Evolutionary conservation across 1,140 invertebrate species (phyloP), one percentile per base, ranked within the genome.

Genomic region (Mizuhopecten yessoensis): DNA sequence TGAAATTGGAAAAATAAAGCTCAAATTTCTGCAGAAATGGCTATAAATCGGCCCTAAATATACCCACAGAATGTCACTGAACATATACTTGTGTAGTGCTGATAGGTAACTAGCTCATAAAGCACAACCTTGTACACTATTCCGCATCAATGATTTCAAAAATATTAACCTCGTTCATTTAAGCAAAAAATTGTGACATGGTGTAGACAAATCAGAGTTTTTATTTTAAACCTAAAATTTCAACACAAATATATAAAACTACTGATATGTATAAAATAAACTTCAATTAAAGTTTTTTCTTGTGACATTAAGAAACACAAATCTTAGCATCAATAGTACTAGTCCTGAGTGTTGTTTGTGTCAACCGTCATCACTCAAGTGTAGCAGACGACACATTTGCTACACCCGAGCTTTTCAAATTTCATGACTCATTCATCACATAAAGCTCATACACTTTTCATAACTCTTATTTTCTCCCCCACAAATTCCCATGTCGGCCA

Each of bases 321-420:
- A 75, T 29, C 29, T 75, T 29, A 9, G 29, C 5, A 5, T 29
- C n/a, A 29, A 7, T 5, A 75, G 57, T n/a, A 75, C 23, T 29
- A 75, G n/a, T 75, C 57, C 29, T 29, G 57, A n/a, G 23, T 17
- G 57, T 29, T 9, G 9, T n/a, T n/a, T 49, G 36, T 49, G 11
- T 49, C 20, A 11, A 1, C 23, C 11, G 57, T 75, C 1, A 5
- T 75, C n/a, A 75, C 57, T 75, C 57, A 75, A n/a, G 57, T 75
- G n/a, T 75, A 75, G 57, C 57, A 75, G 23, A 75, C 57, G 23
- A 75, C 57, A 75, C 9, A 75, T n/a, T n/a, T 75, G 57, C 57
- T 75, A 75, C 15, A n/a, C 11, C n/a, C 5, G 57, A 75, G 57
- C 36, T 39, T 39, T 39, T 39, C 36, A 5, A 39, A 39, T 39